phyloP scores from a whole-genome alignment of 2,888 invertebrate genomes.

The Metacarcinus magister region DNA sequence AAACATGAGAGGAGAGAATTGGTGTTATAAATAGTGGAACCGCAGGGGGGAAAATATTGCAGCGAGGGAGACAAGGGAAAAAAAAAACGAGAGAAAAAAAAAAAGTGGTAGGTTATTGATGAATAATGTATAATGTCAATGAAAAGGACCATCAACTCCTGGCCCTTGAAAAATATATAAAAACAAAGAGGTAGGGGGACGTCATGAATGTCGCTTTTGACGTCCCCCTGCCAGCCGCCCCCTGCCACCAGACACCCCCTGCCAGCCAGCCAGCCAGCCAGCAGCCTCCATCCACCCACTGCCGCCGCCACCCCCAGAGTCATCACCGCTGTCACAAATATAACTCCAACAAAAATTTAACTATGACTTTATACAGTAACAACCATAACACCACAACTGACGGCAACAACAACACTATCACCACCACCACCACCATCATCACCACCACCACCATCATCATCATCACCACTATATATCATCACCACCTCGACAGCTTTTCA shows the following conservation, averaged over 20 bases:
- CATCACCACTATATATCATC: too few species aligned
- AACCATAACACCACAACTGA: too few species aligned
- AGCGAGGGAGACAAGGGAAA: slow-evolving; percentile 30
- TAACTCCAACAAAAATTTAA: too few species aligned
- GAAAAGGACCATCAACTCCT: too few species aligned
- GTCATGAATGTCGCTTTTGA: neutral
- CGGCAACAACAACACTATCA: neutral
- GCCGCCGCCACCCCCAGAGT: too few species aligned
- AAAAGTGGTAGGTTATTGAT: neutral
- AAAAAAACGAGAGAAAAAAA: neutral
- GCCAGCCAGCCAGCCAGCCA: too few species aligned
- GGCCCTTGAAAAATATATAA: too few species aligned
- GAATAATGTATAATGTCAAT: too few species aligned
- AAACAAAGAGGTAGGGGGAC: neutral
- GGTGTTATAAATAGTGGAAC: neutral
- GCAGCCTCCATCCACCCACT: neutral
- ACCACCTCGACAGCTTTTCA: neutral
- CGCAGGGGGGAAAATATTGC: neutral
- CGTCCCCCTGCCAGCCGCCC: neutral
- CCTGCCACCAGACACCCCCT: neutral
- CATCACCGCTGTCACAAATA: too few species aligned
- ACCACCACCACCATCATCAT: neutral
- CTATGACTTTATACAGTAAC: too few species aligned
- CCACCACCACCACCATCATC: neutral
- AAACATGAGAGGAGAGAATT: neutral